Evolutionary conservation across 2,888 invertebrate species (phyloP).

Genomic region (Drosophila pseudotakahashii): DNA sequence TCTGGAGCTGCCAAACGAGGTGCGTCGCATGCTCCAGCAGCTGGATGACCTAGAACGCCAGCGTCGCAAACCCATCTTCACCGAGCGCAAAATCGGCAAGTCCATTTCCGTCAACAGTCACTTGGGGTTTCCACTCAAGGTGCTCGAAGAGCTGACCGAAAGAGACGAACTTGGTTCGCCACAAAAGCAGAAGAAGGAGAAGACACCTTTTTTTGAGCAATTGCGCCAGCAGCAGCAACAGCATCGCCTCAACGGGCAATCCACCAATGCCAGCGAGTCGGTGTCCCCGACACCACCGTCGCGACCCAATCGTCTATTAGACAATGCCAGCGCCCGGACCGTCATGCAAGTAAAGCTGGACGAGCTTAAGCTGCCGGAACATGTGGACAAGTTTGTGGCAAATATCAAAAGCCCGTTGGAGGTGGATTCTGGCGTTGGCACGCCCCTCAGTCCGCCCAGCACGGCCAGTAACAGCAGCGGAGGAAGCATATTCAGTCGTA

Average conservation of each 20-base stretch:
- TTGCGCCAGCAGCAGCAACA: constrained; percentile 87
- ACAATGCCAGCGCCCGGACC: constrained; percentile 62
- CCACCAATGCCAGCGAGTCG: constrained; percentile 6
- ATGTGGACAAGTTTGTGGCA: constrained; percentile 81
- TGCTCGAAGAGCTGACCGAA: constrained; percentile 84
- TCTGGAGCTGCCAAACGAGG: constrained; percentile 89
- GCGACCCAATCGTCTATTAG: constrained; percentile 80
- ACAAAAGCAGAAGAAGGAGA: constrained; percentile 83
- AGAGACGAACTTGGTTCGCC: constrained; percentile 85
- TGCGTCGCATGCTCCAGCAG: constrained; percentile 90
- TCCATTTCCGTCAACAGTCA: constrained; percentile 84
- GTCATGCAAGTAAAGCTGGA: constrained; percentile 76
- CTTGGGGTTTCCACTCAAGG: constrained; percentile 84
- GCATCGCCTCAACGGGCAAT: constrained; percentile 57
- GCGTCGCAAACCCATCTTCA: constrained; percentile 82
- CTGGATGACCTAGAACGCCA: constrained; percentile 85
- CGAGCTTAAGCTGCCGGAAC: constrained; percentile 81
- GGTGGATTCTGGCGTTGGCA: constrained; percentile 88
- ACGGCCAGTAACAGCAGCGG: constrained; percentile 76
- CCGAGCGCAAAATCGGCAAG: constrained; percentile 84
- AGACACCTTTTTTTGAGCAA: constrained; percentile 88
- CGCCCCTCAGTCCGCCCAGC: constrained; percentile 87
- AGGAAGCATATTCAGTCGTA: constrained; percentile 81
- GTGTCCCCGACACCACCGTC: constrained; percentile 52
- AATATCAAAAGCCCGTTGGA: constrained; percentile 83